Conservation (phyloP, 1,140 invertebrate genomes). For the Hyposmocoma kahamanoa region DNA sequence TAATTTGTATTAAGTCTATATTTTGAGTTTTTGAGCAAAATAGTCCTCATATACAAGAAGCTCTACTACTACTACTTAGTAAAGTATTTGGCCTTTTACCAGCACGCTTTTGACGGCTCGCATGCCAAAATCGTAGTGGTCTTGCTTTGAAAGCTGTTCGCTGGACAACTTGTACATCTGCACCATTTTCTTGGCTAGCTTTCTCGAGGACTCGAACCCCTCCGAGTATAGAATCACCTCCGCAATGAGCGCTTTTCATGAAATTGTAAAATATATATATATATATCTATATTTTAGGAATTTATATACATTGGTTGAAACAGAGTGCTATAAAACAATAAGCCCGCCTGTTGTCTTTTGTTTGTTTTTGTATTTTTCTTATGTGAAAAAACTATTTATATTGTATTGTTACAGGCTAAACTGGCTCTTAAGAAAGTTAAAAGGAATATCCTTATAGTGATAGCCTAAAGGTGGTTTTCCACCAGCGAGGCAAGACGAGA, state of each 20-base stretch:
- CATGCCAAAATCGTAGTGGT: slow-evolving; percentile 96
- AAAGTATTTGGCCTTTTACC: slow-evolving; percentile 21
- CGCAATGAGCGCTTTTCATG: slow-evolving; percentile 89
- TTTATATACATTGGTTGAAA: neutral
- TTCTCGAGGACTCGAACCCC: slow-evolving; percentile 91
- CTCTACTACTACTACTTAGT: too few species aligned
- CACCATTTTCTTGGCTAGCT: slow-evolving; percentile 90
- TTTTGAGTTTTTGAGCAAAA: too few species aligned
- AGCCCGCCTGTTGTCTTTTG: too few species aligned
- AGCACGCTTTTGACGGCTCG: slow-evolving; percentile 82
- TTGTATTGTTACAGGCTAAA: neutral
- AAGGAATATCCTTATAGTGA: too few species aligned
- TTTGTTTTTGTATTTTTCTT: neutral
- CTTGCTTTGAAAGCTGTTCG: slow-evolving; percentile 93
- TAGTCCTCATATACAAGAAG: too few species aligned
- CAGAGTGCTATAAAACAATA: neutral
- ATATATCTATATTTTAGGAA: too few species aligned
- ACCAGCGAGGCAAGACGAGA: too few species aligned
- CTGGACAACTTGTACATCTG: slow-evolving; percentile 94
- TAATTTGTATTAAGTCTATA: too few species aligned
- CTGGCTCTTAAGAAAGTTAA: too few species aligned
- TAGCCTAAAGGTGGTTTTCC: too few species aligned
- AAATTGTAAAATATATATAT: too few species aligned
- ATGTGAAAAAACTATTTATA: neutral
- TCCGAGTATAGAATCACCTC: slow-evolving; percentile 95